Percentiles rank a stretch among this genome's conserved stretches.
Evolutionary conservation across 2,797 vertebrate species (phyloP).

Genomic region (Coilia nasus): DNA sequence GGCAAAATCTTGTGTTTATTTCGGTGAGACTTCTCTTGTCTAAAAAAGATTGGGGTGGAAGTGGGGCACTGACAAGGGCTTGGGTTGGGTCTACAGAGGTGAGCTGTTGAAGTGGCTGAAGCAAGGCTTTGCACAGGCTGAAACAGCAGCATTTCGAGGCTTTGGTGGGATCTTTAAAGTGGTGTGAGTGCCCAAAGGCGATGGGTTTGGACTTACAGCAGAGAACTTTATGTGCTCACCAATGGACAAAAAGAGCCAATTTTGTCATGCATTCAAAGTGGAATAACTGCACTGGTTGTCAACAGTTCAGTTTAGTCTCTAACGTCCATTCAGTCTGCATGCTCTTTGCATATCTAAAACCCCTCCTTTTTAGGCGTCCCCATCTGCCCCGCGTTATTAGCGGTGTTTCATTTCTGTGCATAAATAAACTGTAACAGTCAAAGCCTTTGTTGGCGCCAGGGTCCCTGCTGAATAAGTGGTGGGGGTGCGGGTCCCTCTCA

Average conservation of each 20-base stretch:
- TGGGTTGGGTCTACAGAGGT: background rate
- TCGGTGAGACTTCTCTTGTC: background rate
- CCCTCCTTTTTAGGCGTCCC: background rate
- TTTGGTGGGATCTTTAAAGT: background rate
- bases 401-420: constrained; percentile 52
- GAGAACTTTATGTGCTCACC: background rate
- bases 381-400: constrained; percentile 16
- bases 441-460: constrained; percentile 47
- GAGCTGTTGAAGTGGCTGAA: background rate
- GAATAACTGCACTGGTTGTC: background rate
- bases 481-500: constrained; percentile 36
- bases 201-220: background rate
- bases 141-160: background rate
- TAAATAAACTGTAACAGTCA: constrained; percentile 45
- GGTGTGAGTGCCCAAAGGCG: background rate
- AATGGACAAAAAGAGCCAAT: background rate
- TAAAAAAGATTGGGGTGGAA: too few species aligned
- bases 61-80: background rate
- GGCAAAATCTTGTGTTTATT: constrained; percentile 9
- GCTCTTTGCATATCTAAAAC: too few species aligned
- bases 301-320: background rate
- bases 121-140: background rate
- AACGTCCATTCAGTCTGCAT: too few species aligned
- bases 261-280: background rate
- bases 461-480: constrained; percentile 48